Percentiles rank a stretch among this genome's conserved stretches.
Conservation (phyloP, 2,113 vertebrate genomes). For the Cyphomyrus plagiostoma region DNA sequence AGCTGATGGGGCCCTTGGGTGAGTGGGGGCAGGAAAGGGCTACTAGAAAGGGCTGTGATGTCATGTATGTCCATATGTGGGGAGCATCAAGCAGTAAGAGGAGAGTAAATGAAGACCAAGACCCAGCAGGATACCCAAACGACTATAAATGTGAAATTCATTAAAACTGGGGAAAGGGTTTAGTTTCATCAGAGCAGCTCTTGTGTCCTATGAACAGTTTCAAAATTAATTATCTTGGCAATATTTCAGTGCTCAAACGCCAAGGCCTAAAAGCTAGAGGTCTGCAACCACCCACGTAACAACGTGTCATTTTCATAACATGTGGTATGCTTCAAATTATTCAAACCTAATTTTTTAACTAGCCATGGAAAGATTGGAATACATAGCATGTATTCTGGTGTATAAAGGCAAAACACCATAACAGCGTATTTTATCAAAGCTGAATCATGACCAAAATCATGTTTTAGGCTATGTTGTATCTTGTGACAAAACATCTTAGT, state of each 20-base stretch:
- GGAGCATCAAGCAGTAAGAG: neutral
- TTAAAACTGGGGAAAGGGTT: neutral
- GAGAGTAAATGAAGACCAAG: neutral
- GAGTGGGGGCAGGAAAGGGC: too few species aligned
- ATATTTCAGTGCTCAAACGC: neutral
- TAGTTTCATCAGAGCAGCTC: neutral
- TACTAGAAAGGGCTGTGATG: neutral
- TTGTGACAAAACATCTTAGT: neutral
- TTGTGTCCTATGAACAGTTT: neutral
- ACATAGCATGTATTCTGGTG: neutral
- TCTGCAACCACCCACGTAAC: neutral
- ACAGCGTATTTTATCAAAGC: neutral
- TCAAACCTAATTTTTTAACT: neutral
- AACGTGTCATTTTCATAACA: neutral
- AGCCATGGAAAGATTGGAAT: neutral
- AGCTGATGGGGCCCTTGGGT: neutral
- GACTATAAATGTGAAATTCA: neutral
- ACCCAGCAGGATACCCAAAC: neutral
- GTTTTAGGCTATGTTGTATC: neutral
- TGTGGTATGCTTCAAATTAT: neutral
- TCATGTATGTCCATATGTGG: neutral
- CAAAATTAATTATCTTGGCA: neutral
- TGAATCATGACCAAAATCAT: neutral
- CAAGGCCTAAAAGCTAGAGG: neutral
- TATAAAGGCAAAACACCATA: neutral